Conservation (phyloP, 1,140 invertebrate species). For the Calephelis nemesis region DNA sequence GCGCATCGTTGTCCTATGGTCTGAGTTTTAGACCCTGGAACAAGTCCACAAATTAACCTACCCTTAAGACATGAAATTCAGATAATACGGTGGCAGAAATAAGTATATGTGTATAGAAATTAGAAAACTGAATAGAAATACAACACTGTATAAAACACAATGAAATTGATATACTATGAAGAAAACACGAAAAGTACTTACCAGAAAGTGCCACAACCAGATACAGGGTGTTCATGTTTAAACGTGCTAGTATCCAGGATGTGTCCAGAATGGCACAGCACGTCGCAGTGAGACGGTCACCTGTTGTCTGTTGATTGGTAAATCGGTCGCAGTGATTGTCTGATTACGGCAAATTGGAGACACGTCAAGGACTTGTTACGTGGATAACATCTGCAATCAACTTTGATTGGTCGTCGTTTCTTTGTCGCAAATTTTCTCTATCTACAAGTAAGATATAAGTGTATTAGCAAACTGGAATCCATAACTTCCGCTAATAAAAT, state of each 20-base stretch:
- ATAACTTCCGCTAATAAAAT: no score
- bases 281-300: conserved; percentile 24
- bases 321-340: conserved; percentile 61
- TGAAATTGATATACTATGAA: no score
- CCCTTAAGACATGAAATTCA: no score
- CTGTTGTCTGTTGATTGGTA: conserved; percentile 56
- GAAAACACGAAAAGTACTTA: neutral
- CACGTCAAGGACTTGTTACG: conserved; percentile 43
- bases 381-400: conserved; percentile 23
- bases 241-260: conserved; percentile 7
- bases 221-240: conserved; percentile 13
- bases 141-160: no score
- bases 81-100: no score
- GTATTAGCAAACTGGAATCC: no score
- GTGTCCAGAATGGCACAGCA: conserved; percentile 5
- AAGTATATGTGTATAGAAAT: no score
- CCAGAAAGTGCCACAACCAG: conserved; percentile 1
- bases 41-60: no score
- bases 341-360: conserved; percentile 46
- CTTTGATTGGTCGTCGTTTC: neutral
- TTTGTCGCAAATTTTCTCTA: conserved; percentile 11
- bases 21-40: no score
- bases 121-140: no score
- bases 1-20: no score
- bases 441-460: neutral